Conservation (phyloP, 2,113 vertebrate genomes). For the Acanthochromis polyacanthus region DNA sequence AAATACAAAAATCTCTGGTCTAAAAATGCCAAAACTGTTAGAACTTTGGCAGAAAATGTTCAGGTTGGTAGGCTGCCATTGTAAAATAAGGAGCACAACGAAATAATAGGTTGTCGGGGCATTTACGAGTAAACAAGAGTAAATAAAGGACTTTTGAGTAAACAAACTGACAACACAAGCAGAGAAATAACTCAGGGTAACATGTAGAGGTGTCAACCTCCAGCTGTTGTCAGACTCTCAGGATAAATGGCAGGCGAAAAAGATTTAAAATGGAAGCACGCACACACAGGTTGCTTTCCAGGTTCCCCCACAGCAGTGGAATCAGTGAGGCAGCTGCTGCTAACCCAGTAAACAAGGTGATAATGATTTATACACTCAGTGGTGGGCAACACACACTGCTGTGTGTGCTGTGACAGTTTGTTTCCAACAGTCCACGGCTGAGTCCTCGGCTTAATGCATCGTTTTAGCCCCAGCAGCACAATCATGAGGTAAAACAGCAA, state of each 20-base stretch:
- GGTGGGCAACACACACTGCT: background rate
- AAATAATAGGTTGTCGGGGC: too few species aligned
- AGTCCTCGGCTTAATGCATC: background rate
- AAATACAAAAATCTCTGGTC: too few species aligned
- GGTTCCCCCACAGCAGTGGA: conserved; percentile 1
- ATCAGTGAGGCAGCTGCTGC: background rate
- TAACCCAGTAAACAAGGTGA: too few species aligned
- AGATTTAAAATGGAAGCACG: too few species aligned
- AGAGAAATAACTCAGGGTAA: too few species aligned
- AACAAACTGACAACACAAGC: background rate
- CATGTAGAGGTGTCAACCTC: background rate
- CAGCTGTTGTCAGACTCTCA: background rate
- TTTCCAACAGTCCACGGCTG: background rate
- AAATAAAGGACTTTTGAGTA: background rate
- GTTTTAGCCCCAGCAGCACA: background rate
- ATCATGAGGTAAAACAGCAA: too few species aligned
- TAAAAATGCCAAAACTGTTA: too few species aligned
- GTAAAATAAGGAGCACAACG: too few species aligned
- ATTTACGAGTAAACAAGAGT: background rate
- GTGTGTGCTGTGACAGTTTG: background rate
- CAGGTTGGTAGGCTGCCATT: too few species aligned
- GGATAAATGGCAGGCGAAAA: background rate
- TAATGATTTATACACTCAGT: too few species aligned
- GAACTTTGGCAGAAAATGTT: too few species aligned
- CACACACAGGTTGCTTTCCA: background rate